Percentiles rank a stretch among this genome's conserved stretches.
Evolutionary conservation across 1,140 invertebrate species (phyloP).

Genomic region (Tribolium castaneum): DNA sequence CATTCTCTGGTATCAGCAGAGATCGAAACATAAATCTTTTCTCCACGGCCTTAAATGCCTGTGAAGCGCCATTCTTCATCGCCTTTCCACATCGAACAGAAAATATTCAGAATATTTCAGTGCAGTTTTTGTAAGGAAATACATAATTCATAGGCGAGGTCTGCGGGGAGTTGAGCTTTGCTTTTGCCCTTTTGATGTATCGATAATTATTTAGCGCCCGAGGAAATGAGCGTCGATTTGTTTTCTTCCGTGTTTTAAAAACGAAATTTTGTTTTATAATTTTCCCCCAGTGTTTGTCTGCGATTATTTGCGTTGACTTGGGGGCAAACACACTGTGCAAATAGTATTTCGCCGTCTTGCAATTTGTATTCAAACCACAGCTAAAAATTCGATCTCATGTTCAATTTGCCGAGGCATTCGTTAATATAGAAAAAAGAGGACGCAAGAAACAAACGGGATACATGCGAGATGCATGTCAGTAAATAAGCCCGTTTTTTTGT

Average conservation of each 20-base stretch:
- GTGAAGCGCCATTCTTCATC: constrained; percentile 11
- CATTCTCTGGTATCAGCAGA: neutral
- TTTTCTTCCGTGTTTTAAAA: constrained; percentile 6
- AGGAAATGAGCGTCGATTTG: constrained; percentile 27
- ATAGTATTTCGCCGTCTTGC: constrained; percentile 10
- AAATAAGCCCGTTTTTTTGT: constrained; percentile 34
- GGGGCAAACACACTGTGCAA: constrained; percentile 18
- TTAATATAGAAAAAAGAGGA: constrained; percentile 20
- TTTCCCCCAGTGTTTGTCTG: constrained; percentile 7
- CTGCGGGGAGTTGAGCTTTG: neutral
- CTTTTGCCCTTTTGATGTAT: constrained; percentile 4
- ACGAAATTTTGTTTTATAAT: constrained; percentile 1
- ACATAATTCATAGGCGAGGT: constrained; percentile 15
- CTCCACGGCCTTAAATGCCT: neutral
- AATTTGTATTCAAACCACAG: constrained; percentile 32
- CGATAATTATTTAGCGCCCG: neutral
- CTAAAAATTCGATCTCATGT: constrained; percentile 34
- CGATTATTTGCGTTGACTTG: neutral
- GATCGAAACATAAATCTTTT: constrained; percentile 19
- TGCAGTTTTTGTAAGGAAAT: constrained; percentile 18
- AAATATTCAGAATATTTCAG: constrained; percentile 29
- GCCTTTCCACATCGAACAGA: constrained; percentile 3
- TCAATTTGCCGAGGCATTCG: constrained; percentile 33
- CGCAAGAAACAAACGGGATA: constrained; percentile 2
- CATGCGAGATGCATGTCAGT: constrained; percentile 41